Percentiles rank a stretch among this genome's conserved stretches.
Conservation (phyloP, 1,140 invertebrate species). For the Lasioglossum baleicum region DNA sequence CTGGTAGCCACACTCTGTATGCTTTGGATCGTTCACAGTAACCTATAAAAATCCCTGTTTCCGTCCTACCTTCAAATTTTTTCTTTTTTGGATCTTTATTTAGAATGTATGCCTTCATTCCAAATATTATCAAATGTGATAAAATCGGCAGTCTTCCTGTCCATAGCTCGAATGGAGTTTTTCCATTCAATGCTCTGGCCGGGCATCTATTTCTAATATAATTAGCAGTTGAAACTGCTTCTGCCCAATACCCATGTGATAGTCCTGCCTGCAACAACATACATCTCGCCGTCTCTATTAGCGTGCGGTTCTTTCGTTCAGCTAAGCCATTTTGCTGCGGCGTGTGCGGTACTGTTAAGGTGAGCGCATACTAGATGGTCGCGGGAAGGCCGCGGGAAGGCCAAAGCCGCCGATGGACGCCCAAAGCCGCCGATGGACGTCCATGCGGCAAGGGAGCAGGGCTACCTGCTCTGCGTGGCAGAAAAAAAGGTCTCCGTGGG, state of each 20-base stretch:
- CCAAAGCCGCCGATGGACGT: too few relatives aligned
- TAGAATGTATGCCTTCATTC: slow-evolving; percentile 15
- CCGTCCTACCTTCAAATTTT: slow-evolving; percentile 11
- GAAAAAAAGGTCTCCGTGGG: too few relatives aligned
- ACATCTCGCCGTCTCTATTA: slow-evolving; percentile 8
- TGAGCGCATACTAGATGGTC: too few relatives aligned
- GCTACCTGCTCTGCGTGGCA: too few relatives aligned
- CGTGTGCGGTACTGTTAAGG: slow-evolving; percentile 1
- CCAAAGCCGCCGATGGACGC: too few relatives aligned
- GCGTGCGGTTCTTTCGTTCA: slow-evolving; percentile 1
- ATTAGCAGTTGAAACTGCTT: slow-evolving; percentile 17
- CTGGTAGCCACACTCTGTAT: slow-evolving; percentile 12
- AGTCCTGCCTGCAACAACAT: slow-evolving; percentile 2
- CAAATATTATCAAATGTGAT: slow-evolving; percentile 15
- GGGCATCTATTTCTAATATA: slow-evolving; percentile 28
- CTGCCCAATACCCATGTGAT: slow-evolving; percentile 1
- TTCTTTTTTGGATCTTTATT: slow-evolving; percentile 7
- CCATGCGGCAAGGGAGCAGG: too few relatives aligned
- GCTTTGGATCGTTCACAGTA: slow-evolving; percentile 6
- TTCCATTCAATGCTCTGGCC: not conserved
- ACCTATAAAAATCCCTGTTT: slow-evolving; percentile 18
- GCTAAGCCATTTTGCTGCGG: slow-evolving; percentile 3
- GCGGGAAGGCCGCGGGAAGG: too few relatives aligned
- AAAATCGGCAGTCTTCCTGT: not conserved
- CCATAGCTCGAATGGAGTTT: slow-evolving; percentile 18